Base-by-base conservation (phyloP, 2,888 invertebrate species). In the Athetis lepigone region DNA sequence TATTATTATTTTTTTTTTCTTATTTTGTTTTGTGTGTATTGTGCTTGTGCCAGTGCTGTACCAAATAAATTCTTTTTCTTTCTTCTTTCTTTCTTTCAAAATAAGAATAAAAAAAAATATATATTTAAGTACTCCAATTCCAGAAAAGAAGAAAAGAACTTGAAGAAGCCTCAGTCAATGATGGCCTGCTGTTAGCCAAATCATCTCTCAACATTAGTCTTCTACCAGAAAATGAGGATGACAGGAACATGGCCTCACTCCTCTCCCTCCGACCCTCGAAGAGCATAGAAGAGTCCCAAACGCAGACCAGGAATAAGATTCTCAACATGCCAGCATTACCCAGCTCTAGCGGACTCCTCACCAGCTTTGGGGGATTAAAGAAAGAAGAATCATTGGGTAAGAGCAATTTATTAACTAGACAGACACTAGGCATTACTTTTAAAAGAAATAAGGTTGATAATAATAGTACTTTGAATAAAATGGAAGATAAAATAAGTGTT, bases 151-250 rank as follows among this genome's bases (percentile, higher is more conserved):
- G 97, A 92, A 97, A 97, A 81, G 97, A 98, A 84, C 82, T 98
- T 0, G 97, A 97, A 86, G 95, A 95, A 19, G 94, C 96, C 45
- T 96, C 96, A 76, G 96, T 96, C 6, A 93, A 96, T 49, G 98
- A 98, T 83, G 95, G 96, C 54, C 95, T 96, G 11, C 92, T 99
- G 8, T 89, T 98, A 45, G 96, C 96, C 43, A 98, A 96, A 87
- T 96, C 97, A 27, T 97, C 98, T 16, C 92, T 99, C 19, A 96
- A 97, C 81, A 97, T 99, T 42, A 93, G 96, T 8, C 94, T 99
- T 4, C 91, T 98, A 0, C 96, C 97, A 1, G 99, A 99, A 90
- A 95, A 95, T 19, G 96, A 97, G 55, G 97, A 98, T 65, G 99
- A 99, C 85, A 95, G 96, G 55, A 96, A 96, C 85, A 94, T 98